A percentile compares a stretch with the other conserved stretches of the same genome.
Evolutionary conservation across 2,797 vertebrate species (phyloP).

Genomic region (Okamejei kenojei): DNA sequence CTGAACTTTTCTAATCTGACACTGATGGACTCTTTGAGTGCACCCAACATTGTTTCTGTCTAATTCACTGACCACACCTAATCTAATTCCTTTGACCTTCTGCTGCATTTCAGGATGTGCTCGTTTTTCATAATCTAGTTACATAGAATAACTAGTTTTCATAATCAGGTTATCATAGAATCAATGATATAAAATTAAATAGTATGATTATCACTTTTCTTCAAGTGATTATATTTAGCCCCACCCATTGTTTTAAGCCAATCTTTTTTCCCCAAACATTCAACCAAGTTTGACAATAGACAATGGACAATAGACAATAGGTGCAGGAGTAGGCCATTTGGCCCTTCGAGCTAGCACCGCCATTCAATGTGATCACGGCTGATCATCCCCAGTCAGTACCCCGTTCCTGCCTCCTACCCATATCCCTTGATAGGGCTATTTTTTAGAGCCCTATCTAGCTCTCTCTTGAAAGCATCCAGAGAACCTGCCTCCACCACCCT

Average conservation of each 20-base stretch:
- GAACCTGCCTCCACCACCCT: too few relatives aligned
- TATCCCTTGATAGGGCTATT: too few relatives aligned
- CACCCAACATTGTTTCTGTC: neutral
- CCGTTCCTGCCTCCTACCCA: too few relatives aligned
- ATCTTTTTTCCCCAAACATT: neutral
- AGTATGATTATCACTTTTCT: neutral
- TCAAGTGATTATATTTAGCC: neutral
- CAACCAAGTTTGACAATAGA: neutral
- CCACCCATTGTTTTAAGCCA: too few relatives aligned
- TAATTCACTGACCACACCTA: neutral
- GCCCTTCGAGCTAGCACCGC: too few relatives aligned
- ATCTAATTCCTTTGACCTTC: neutral
- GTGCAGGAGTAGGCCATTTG: too few relatives aligned
- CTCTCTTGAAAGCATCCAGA: too few relatives aligned
- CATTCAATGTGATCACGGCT: too few relatives aligned
- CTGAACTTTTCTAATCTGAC: neutral
- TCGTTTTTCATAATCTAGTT: neutral
- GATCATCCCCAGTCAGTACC: too few relatives aligned
- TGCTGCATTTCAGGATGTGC: neutral
- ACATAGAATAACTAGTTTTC: neutral
- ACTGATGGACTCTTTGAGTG: neutral
- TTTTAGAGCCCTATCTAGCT: too few relatives aligned
- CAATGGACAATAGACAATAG: too few relatives aligned
- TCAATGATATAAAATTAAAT: slow-evolving; percentile 24
- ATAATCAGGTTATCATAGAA: neutral